Evolutionary conservation across 2,797 vertebrate species (phyloP).

Genomic region (Xiphophorus birchmanni): DNA sequence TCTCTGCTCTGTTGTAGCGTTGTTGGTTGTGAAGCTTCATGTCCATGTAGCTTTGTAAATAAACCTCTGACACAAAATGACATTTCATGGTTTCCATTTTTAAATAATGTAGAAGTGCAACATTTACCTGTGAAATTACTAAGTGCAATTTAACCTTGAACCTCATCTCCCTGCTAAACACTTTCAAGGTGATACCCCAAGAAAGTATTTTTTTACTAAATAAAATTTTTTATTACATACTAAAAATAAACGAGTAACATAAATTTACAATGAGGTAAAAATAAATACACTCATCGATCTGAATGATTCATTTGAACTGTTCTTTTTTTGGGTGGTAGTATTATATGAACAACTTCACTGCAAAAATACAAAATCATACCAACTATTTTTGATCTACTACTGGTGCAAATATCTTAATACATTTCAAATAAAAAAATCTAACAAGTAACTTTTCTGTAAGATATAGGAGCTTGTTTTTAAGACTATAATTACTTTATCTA

Average conservation of each 20-base stretch:
- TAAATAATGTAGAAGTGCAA: background rate
- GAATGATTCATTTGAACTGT: background rate
- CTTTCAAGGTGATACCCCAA: background rate
- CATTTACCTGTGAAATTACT: background rate
- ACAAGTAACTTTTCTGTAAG: no score
- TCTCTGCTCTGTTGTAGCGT: constrained; percentile 48
- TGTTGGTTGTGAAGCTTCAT: constrained; percentile 49
- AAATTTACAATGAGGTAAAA: background rate
- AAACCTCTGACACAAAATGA: constrained; percentile 66
- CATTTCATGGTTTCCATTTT: background rate
- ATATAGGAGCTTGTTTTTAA: no score
- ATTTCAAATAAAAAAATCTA: no score
- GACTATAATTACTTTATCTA: no score
- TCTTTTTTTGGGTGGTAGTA: no score
- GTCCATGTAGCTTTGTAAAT: constrained; percentile 71
- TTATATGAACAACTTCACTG: no score
- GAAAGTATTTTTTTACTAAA: no score
- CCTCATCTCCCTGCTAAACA: background rate
- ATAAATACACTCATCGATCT: background rate
- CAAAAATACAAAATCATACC: no score
- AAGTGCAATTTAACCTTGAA: background rate
- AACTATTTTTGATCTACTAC: no score
- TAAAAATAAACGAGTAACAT: no score
- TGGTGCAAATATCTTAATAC: no score
- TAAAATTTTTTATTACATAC: no score